Percentiles rank a stretch among this genome's conserved stretches.
These are phyloP conservation scores for Enteromius radiatus DNA, from an alignment of 2,797 vertebrate species.

Conservation along the genomic window DNA sequence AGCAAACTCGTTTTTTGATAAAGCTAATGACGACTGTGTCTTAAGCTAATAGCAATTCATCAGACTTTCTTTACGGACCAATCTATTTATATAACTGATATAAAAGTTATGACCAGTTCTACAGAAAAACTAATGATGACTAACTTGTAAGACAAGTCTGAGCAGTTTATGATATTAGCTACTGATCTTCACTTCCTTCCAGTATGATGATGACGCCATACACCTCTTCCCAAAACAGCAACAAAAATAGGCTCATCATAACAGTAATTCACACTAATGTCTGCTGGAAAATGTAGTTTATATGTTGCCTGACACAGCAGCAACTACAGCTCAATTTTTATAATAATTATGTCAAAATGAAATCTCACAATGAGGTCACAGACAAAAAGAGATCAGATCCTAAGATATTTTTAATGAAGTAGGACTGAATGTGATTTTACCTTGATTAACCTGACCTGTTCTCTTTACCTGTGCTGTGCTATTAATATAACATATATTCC, in stretches of 20 bases:
- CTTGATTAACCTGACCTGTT: neutral
- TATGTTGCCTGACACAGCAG: neutral
- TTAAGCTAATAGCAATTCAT: neutral
- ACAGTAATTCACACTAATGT: neutral
- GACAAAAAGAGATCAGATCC: neutral
- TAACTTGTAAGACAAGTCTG: neutral
- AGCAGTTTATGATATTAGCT: neutral
- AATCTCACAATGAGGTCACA: neutral
- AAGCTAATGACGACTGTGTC: neutral
- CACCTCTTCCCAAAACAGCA: neutral
- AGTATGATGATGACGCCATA: neutral
- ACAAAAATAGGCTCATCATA: neutral
- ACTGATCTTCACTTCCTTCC: neutral
- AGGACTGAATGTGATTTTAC: neutral
- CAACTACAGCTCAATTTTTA: neutral
- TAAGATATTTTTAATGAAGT: slow-evolving; percentile 8
- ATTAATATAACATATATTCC: neutral
- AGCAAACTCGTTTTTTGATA: neutral
- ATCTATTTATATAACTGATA: neutral
- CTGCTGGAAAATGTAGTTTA: neutral
- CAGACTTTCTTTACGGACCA: neutral
- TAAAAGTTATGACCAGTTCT: neutral
- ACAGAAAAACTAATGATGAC: neutral
- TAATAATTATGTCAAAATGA: slow-evolving; percentile 6
- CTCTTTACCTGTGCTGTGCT: neutral